phyloP scores from a whole-genome alignment of 2,888 invertebrate genomes.

The Limnephilus rhombicus region DNA sequence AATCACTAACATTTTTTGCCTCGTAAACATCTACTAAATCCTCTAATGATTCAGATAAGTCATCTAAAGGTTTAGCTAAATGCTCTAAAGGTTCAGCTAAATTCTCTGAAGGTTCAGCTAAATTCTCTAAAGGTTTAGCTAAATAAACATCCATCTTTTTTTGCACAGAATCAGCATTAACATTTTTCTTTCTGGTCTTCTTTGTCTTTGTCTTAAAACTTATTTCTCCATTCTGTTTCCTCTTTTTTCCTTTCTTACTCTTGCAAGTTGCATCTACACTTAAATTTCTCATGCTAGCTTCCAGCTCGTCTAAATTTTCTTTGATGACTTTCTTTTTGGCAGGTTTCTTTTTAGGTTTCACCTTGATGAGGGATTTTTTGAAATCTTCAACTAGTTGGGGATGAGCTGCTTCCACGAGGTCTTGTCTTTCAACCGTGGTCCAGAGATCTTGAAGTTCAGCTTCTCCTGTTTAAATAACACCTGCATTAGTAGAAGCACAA shows the following conservation, averaged over 20 bases:
- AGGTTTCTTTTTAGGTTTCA: slow-evolving; percentile 67
- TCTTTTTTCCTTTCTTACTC: slow-evolving; percentile 50
- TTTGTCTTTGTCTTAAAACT: slow-evolving; percentile 62
- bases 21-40: neutral
- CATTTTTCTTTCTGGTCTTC: slow-evolving; percentile 54
- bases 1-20: neutral
- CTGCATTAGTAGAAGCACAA: neutral
- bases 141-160: slow-evolving; percentile 57
- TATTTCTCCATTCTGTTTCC: slow-evolving; percentile 57
- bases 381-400: slow-evolving; percentile 80
- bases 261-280: slow-evolving; percentile 22
- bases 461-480: slow-evolving; percentile 69
- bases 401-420: slow-evolving; percentile 80
- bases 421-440: slow-evolving; percentile 84
- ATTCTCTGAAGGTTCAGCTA: neutral
- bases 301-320: slow-evolving; percentile 67
- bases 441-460: slow-evolving; percentile 77
- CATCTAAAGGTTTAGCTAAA: neutral
- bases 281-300: slow-evolving; percentile 54
- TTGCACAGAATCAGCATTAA: slow-evolving; percentile 39
- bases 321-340: slow-evolving; percentile 70
- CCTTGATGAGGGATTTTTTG: slow-evolving; percentile 73
- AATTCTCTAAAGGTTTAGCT: slow-evolving; percentile 4
- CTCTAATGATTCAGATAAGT: neutral
- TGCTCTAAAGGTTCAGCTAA: neutral